These are phyloP conservation scores for Lineus longissimus DNA, from an alignment of 1,140 invertebrate genomes.

Conservation along the genomic window DNA sequence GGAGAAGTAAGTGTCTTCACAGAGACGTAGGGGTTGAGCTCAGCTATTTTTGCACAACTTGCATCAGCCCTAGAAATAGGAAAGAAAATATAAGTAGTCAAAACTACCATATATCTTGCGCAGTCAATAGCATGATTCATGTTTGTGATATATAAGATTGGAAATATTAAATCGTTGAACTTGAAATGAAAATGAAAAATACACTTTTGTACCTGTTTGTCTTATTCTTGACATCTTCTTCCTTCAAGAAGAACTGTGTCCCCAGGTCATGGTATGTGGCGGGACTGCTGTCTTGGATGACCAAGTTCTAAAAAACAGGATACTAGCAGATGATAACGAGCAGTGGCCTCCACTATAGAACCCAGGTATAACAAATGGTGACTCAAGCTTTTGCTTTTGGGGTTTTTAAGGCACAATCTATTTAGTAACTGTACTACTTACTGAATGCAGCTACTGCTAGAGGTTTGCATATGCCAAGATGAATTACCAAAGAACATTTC, in stretches of 20 bases:
- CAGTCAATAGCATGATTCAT: too few species aligned
- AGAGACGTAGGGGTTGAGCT: slow-evolving; percentile 52
- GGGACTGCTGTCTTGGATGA: slow-evolving; percentile 41
- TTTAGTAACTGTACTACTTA: too few species aligned
- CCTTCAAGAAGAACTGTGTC: slow-evolving; percentile 48
- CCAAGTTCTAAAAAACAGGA: slow-evolving; percentile 36
- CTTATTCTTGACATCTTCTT: slow-evolving; percentile 33
- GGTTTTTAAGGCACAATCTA: not conserved
- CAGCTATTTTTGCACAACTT: slow-evolving; percentile 32
- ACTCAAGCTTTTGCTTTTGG: not conserved
- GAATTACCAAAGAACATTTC: too few species aligned
- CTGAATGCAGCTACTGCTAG: too few species aligned
- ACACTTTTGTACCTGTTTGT: slow-evolving; percentile 49
- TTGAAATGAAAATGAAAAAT: too few species aligned
- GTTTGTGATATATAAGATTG: too few species aligned
- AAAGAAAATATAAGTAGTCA: too few species aligned
- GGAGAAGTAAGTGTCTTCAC: slow-evolving; percentile 31
- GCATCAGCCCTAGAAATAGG: slow-evolving; percentile 41
- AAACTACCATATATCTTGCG: too few species aligned
- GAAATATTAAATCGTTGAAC: too few species aligned
- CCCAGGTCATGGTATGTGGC: slow-evolving; percentile 39
- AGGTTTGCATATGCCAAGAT: too few species aligned
- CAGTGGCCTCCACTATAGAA: too few species aligned
- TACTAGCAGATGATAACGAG: too few species aligned
- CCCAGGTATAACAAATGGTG: not conserved